Evolutionary conservation across 2,113 vertebrate genomes (phyloP).

Genomic region (Plotosus lineatus): DNA sequence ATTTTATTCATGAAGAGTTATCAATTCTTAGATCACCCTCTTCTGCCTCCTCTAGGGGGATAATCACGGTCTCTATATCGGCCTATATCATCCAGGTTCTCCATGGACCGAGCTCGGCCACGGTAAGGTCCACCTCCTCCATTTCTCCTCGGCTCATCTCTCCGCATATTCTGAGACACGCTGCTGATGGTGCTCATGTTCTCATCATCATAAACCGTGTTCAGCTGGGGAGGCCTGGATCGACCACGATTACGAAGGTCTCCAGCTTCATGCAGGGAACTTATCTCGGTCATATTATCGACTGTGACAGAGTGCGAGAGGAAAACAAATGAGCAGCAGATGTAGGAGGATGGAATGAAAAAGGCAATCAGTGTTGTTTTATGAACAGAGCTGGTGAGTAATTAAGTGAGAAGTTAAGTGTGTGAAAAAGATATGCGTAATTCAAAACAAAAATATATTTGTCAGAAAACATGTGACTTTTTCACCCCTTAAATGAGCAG

Average conservation of each 20-base stretch:
- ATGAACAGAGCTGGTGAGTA: not conserved
- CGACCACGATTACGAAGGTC: slow-evolving; percentile 68
- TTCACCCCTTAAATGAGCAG: not conserved
- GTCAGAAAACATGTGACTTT: not conserved
- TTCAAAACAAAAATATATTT: not conserved
- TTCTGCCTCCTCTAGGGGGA: slow-evolving; percentile 64
- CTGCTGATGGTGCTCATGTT: slow-evolving; percentile 80
- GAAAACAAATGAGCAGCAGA: not conserved
- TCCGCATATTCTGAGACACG: slow-evolving; percentile 72
- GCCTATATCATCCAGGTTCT: slow-evolving; percentile 79
- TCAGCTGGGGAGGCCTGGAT: slow-evolving; percentile 70
- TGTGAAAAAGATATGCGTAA: not conserved
- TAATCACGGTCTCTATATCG: slow-evolving; percentile 56
- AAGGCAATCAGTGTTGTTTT: not conserved
- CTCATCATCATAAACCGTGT: slow-evolving; percentile 71
- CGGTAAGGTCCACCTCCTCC: slow-evolving; percentile 36
- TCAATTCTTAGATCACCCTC: slow-evolving; percentile 64
- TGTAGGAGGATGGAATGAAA: not conserved
- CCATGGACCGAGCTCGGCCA: slow-evolving; percentile 79
- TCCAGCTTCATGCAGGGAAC: slow-evolving; percentile 78
- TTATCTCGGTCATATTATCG: slow-evolving; percentile 83
- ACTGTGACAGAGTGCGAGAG: slow-evolving; percentile 55
- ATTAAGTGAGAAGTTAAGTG: not conserved
- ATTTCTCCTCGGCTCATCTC: slow-evolving; percentile 54
- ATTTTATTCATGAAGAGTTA: no score